A percentile compares a stretch with the other conserved stretches of the same genome.
Conservation (phyloP, 2,797 vertebrate genomes). For the Karalla daura region DNA sequence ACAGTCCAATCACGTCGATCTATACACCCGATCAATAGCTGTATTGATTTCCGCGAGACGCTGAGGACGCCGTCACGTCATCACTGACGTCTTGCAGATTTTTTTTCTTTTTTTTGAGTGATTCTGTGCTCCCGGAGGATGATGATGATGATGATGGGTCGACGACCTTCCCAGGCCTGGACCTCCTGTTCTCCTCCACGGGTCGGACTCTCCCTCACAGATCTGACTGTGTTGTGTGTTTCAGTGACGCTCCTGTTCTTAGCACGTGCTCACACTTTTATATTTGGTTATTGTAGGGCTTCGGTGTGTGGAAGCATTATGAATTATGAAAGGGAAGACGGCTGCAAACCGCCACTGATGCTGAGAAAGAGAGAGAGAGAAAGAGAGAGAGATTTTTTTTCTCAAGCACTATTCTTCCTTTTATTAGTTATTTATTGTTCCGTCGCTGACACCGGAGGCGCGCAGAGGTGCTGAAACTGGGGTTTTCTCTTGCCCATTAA, state of each 20-base stretch:
- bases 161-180: neutral
- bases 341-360: neutral
- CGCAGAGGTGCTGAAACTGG: constrained; percentile 60
- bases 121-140: neutral
- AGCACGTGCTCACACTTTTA: constrained; percentile 7
- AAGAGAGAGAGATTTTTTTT: neutral
- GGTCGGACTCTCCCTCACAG: neutral
- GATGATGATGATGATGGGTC: constrained; percentile 1
- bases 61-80: neutral
- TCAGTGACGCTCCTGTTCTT: neutral
- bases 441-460: constrained; percentile 48
- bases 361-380: neutral
- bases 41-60: constrained; percentile 34
- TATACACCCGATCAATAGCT: constrained; percentile 30
- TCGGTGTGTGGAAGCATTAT: constrained; percentile 16
- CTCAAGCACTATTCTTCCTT: constrained; percentile 42
- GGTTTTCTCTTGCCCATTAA: constrained; percentile 63
- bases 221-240: constrained; percentile 4
- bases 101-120: too few species aligned
- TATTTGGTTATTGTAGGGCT: constrained; percentile 14
- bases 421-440: constrained; percentile 73
- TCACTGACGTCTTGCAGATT: constrained; percentile 14
- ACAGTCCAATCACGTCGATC: constrained; percentile 4
- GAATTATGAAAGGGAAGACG: neutral
- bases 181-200: neutral